Conservation (phyloP, 2,113 vertebrate species). For the Genyomyrus donnyi region DNA sequence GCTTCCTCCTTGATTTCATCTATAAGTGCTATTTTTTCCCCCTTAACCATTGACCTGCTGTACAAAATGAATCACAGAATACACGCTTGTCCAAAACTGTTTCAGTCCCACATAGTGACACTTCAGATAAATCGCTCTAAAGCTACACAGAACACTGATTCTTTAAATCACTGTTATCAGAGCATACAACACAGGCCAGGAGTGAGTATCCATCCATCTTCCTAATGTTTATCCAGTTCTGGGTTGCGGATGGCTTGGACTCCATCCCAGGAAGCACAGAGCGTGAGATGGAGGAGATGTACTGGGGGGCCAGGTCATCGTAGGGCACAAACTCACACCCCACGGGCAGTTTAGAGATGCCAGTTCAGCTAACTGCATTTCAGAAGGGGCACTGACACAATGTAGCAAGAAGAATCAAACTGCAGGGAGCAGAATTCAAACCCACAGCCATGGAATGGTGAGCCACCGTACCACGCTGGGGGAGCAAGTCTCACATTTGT, state of each 20-base stretch:
- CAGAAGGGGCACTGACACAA: neutral
- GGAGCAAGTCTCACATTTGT: neutral
- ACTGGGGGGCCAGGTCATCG: neutral
- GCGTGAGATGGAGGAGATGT: neutral
- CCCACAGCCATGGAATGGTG: neutral
- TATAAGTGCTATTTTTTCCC: neutral
- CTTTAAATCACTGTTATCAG: conserved; percentile 2
- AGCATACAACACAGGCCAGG: neutral
- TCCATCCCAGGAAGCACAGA: neutral
- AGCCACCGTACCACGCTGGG: neutral
- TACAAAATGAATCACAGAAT: neutral
- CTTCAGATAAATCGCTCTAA: neutral
- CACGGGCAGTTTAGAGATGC: neutral
- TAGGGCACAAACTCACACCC: neutral
- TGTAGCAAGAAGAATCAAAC: neutral
- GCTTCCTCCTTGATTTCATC: neutral
- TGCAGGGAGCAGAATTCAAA: neutral
- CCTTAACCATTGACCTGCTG: neutral
- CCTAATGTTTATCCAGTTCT: neutral
- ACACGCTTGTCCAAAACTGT: neutral
- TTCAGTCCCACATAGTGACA: neutral
- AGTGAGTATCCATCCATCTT: neutral
- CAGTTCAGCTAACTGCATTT: conserved; percentile 4
- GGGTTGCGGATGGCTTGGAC: neutral
- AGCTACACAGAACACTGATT: neutral